Evolutionary conservation across 2,888 invertebrate genomes (phyloP).

Genomic region (Drosophila parthenogenetica): DNA sequence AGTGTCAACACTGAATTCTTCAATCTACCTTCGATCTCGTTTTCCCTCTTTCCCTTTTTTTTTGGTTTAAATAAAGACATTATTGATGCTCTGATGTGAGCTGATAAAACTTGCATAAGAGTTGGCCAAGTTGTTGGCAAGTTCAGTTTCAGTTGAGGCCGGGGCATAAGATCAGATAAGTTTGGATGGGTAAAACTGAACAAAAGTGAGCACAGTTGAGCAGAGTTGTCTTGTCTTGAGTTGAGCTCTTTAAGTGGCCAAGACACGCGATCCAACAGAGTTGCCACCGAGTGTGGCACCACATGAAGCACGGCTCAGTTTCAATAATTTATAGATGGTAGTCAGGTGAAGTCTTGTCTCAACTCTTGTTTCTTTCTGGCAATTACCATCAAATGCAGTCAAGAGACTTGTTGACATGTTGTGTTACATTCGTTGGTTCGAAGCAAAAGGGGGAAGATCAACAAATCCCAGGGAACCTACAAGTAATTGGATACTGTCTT

Average conservation of each 20-base stretch:
- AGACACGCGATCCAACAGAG: slow-evolving; percentile 67
- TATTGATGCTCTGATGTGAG: slow-evolving; percentile 78
- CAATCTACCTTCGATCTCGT: slow-evolving; percentile 47
- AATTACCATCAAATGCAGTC: slow-evolving; percentile 79
- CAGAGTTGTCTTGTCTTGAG: background rate
- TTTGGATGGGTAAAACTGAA: slow-evolving; percentile 2
- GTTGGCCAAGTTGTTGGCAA: slow-evolving; percentile 22
- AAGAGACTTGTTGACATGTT: slow-evolving; percentile 76
- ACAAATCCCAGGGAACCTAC: slow-evolving; percentile 19
- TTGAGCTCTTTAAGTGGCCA: slow-evolving; percentile 23
- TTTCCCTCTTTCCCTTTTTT: slow-evolving; percentile 22
- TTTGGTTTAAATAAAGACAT: slow-evolving; percentile 75
- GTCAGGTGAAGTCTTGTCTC: slow-evolving; percentile 76
- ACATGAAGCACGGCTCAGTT: slow-evolving; percentile 60
- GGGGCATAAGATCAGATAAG: slow-evolving; percentile 37
- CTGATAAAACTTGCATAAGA: slow-evolving; percentile 50
- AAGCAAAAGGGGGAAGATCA: background rate
- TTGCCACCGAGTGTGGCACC: slow-evolving; percentile 53
- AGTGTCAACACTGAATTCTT: slow-evolving; percentile 78
- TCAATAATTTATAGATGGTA: slow-evolving; percentile 79
- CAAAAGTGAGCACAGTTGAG: slow-evolving; percentile 2
- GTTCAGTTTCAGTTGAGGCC: slow-evolving; percentile 36
- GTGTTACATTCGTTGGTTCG: slow-evolving; percentile 42
- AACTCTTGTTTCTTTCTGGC: slow-evolving; percentile 61
- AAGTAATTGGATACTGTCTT: slow-evolving; percentile 76